Conservation (phyloP, 1,140 invertebrate genomes). For the Drosophila aff. region DNA sequence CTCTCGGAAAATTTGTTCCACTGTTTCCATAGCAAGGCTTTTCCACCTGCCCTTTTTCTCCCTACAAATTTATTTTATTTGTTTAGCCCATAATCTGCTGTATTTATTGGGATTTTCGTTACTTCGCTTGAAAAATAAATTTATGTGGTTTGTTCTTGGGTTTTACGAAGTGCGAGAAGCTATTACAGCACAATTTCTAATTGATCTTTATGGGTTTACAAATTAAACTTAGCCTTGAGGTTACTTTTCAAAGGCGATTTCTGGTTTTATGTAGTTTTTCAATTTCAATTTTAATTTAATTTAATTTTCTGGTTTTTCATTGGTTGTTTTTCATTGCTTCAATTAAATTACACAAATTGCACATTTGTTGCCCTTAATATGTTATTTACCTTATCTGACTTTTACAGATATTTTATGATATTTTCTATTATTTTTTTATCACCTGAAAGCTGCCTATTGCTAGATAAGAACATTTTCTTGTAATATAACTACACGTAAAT, state of each 20-base stretch:
- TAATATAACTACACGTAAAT: too few relatives aligned
- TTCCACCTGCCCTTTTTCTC: slow-evolving; percentile 21
- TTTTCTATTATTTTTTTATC: not conserved
- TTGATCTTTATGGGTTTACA: slow-evolving; percentile 4
- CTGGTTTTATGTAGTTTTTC: too few relatives aligned
- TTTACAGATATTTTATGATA: not conserved
- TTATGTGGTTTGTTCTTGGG: not conserved
- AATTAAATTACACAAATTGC: not conserved
- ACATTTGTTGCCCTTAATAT: not conserved
- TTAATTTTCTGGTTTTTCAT: not conserved
- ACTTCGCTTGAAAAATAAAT: not conserved
- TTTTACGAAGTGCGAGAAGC: not conserved
- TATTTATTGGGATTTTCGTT: not conserved
- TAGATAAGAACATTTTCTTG: not conserved
- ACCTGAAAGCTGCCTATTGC: not conserved
- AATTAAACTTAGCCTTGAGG: not conserved
- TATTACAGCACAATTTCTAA: not conserved
- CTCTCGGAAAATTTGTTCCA: slow-evolving; percentile 40
- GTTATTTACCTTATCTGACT: not conserved
- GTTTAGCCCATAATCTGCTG: slow-evolving; percentile 9
- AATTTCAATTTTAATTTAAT: not conserved
- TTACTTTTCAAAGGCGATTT: not conserved
- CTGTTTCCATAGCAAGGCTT: slow-evolving; percentile 21
- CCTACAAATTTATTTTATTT: not conserved
- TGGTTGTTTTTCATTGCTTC: not conserved